Percentiles rank a stretch among this genome's conserved stretches.
phyloP scores from a whole-genome alignment of 2,797 vertebrate species.

The Ceryle rudis region DNA sequence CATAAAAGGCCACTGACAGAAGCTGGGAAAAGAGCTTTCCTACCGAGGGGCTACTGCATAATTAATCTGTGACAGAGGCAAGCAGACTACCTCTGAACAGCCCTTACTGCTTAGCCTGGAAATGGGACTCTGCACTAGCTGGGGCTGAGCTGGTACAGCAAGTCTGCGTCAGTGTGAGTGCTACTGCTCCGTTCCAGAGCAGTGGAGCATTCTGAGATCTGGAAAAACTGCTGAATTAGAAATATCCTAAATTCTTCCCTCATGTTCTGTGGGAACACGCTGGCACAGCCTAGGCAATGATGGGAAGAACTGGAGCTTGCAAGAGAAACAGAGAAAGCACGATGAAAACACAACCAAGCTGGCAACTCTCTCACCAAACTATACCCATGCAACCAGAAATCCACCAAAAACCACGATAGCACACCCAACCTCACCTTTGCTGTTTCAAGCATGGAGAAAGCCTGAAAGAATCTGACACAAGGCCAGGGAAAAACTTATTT shows the following conservation, averaged over 20 bases:
- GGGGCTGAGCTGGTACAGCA: not conserved
- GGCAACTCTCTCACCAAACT: not conserved
- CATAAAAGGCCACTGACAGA: not conserved
- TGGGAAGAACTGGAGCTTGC: not conserved
- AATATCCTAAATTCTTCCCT: not conserved
- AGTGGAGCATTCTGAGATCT: not conserved
- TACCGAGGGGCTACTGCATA: not conserved
- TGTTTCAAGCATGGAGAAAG: not conserved
- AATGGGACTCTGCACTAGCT: not conserved
- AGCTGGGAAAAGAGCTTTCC: constrained; percentile 8
- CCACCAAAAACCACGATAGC: not conserved
- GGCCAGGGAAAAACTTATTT: not conserved
- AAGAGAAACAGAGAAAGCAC: not conserved
- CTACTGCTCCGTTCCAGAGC: not conserved
- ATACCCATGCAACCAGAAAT: not conserved
- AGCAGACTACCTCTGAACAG: not conserved
- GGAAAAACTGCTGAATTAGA: not conserved
- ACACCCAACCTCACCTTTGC: not conserved
- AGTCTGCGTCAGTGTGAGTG: not conserved
- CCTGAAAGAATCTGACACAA: not conserved
- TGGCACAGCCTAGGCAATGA: not conserved
- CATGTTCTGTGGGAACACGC: not conserved
- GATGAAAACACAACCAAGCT: not conserved
- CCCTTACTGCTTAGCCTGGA: not conserved
- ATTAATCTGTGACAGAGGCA: not conserved